A percentile compares a stretch with the other conserved stretches of the same genome.
Conservation (phyloP, 92 coral and sea anemone species). For the Parazoanthus darwini region DNA sequence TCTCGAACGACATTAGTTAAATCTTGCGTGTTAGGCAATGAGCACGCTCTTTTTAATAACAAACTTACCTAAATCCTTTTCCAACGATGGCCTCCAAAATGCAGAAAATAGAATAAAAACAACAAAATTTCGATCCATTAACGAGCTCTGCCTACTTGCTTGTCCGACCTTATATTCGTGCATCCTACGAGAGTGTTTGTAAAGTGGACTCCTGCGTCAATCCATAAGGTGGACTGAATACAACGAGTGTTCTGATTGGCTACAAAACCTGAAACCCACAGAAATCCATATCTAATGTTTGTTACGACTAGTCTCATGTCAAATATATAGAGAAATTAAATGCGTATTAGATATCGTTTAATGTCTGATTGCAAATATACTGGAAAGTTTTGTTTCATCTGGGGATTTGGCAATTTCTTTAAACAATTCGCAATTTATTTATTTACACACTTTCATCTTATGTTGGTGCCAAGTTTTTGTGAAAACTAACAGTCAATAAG, state of each 20-base stretch:
- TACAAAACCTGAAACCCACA: neutral
- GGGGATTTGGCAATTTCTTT: neutral
- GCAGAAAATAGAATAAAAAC: neutral
- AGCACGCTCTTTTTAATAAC: no score
- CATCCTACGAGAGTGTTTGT: neutral
- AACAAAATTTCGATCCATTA: neutral
- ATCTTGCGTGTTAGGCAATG: no score
- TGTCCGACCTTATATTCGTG: neutral
- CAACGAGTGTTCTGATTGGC: neutral
- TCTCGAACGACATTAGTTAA: no score
- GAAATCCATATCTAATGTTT: neutral
- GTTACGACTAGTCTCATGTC: no score
- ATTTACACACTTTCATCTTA: neutral
- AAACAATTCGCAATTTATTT: no score
- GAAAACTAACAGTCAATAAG: neutral
- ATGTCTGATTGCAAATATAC: neutral
- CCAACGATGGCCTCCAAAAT: conserved; percentile 1
- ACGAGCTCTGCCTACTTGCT: neutral
- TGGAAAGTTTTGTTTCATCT: neutral
- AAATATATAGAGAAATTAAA: neutral
- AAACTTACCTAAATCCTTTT: conserved; percentile 20
- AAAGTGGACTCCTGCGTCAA: neutral
- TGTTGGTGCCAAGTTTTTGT: neutral
- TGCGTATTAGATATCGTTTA: neutral
- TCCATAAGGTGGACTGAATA: neutral